Base-by-base conservation (phyloP, 2,888 invertebrate species). In the Hartigia nigra region DNA sequence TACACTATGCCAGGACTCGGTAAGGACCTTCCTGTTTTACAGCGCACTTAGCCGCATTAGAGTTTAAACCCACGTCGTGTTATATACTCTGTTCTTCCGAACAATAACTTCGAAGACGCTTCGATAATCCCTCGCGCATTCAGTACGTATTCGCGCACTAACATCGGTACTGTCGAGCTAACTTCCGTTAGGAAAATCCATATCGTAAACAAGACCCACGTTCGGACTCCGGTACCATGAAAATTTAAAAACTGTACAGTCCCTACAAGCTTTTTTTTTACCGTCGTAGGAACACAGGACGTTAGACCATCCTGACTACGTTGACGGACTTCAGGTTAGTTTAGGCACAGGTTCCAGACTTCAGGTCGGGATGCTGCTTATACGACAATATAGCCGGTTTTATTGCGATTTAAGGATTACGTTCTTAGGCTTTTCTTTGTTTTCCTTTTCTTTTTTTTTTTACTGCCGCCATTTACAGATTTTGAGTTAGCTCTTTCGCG, bases 121-220 rank as follows among this genome's bases (percentile, higher is more conserved):
- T 83, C 83, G 85, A 88, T 87, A 88, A 88, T 88, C 86, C 87
- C 81, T 84, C 79, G 82, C 81, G 81, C 55, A 55, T 55, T 55
- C 55, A 55, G 55, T 55, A 55, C 55, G 55, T 23, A 55, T 55
- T 55, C 55, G 55, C 55, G 55, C 9, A 55, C 55, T 55, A 55
- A 55, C 55, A 55, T 55, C 5, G 55, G 55, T 55, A 55, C 55
- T 23, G 55, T 55, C 55, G 14, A 55, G 55, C 55, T 55, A 55
- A 55, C 55, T 55, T 55, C 55, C 55, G 55, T 55, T 55, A 55
- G 55, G 55, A 55, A 55, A 55, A 55, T 55, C 55, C 55, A 55
- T 23, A 55, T 55, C 55, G 55, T 55, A 55, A 55, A 55, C 55
- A 55, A 23, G 55, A 55, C 55, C 55, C 55, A 55, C 55, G 55